Base-by-base conservation (phyloP, 2,113 vertebrate genomes). In the Nycticorax nycticorax region DNA sequence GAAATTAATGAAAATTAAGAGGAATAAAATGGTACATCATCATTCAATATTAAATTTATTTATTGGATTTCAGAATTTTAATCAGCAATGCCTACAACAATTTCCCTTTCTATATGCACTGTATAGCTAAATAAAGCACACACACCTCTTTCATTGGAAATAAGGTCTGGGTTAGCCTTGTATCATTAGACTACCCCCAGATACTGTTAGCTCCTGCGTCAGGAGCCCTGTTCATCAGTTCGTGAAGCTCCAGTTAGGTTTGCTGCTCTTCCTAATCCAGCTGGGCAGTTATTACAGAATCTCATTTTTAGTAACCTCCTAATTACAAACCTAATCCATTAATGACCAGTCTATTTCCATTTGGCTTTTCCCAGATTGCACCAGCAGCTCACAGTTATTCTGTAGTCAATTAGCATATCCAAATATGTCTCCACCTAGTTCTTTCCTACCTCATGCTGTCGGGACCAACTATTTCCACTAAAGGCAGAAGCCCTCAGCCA, bases 1-100 rank as follows among this genome's bases (percentile, higher is more conserved):
- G 63, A 95, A 96, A 96, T 78, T 91, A 97, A 93, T 94, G 56
- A 92, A 96, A 88, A 91, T 73, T 73, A 84, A 39, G 71, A 66
- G 21, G 9, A 92, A 95, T 89, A 88, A 95, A 93, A 89, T 79
- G 22, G 37, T 50, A 67, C 9, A 24, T 55, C 62, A 85, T 86
- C 45, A 87, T 81, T 89, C 92, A 91, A 79, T 94, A 97, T 95
- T 95, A 89, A 71, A 92, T 85, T 52, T 82, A 85, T 86, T 90
- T 94, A 93, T 95, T 97, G 10, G 45, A 57, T 88, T 88, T 87
- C 35, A 88, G 53, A 80, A 82, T 74, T 96, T 93, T 95, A 92
- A 92, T 92, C 94, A 90, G 71, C 66, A 87, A 62, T 69, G 60
- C 84, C 92, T 68, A 88, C 81, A 96, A 69, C 80, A 95, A 97